Evolutionary conservation across 2,113 vertebrate species (phyloP).

Genomic region (Catharus minimus): DNA sequence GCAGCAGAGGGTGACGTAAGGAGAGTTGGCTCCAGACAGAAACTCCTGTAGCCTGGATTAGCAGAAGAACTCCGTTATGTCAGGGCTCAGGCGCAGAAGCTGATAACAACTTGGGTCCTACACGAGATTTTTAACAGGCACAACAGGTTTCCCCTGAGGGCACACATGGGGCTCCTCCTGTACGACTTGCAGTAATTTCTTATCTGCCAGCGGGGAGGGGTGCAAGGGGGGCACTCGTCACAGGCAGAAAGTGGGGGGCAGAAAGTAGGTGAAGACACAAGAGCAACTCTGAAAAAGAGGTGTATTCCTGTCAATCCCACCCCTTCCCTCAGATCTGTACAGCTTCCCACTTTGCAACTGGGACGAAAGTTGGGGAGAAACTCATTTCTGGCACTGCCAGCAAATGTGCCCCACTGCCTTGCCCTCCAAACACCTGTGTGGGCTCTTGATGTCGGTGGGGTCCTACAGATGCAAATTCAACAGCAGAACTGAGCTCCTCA

Average conservation of each 20-base stretch:
- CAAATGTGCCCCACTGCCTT: not conserved
- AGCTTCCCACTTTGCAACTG: not conserved
- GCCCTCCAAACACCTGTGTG: not conserved
- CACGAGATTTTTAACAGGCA: not conserved
- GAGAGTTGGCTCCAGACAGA: conserved; percentile 70
- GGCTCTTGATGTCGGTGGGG: not conserved
- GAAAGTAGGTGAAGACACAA: not conserved
- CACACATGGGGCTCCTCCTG: not conserved
- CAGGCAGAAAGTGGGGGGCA: not conserved
- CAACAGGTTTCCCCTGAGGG: not conserved
- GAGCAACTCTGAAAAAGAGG: not conserved
- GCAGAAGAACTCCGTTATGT: conserved; percentile 58
- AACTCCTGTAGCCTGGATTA: conserved; percentile 70
- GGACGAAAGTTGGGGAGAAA: not conserved
- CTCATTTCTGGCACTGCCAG: not conserved
- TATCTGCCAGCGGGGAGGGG: not conserved
- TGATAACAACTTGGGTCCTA: conserved; percentile 66
- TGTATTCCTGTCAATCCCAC: not conserved
- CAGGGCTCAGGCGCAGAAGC: conserved; percentile 41
- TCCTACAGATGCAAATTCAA: conserved; percentile 2
- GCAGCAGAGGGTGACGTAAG: conserved; percentile 78
- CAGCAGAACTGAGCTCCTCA: not conserved
- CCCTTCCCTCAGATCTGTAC: not conserved
- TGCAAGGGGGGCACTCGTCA: not conserved
- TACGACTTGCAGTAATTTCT: accelerated